These are phyloP conservation scores for Leiothrix lutea DNA, from an alignment of 2,113 vertebrate genomes.

Conservation along the genomic window DNA sequence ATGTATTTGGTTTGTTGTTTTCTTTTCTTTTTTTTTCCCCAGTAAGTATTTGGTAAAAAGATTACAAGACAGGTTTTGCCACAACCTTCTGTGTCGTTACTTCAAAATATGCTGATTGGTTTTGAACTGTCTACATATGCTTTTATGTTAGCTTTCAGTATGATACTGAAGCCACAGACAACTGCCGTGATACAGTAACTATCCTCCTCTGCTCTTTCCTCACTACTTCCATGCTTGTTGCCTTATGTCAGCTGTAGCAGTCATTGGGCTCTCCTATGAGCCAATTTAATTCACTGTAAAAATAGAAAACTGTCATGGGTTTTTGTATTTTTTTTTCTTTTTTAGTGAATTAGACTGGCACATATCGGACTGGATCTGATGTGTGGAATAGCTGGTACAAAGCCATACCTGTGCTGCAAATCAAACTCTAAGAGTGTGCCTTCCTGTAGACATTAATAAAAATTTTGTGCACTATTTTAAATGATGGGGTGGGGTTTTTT, in stretches of 20 bases:
- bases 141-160: not conserved
- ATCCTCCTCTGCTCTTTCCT: not conserved
- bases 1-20: too few relatives aligned
- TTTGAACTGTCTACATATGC: not conserved
- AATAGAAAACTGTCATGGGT: not conserved
- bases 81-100: not conserved
- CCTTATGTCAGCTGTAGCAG: not conserved
- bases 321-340: not conserved
- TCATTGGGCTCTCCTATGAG: not conserved
- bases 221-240: not conserved
- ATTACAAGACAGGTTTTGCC: not conserved
- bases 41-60: not conserved
- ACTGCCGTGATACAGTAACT: not conserved
- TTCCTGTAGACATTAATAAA: not conserved
- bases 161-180: not conserved
- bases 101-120: not conserved
- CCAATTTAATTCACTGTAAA: not conserved
- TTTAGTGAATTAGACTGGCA: not conserved
- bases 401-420: not conserved
- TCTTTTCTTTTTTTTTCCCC: not conserved
- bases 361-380: not conserved
- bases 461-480: not conserved
- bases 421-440: not conserved
- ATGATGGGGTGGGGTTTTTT: fast-evolving
- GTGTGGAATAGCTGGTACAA: not conserved